Conservation (phyloP, 2,113 vertebrate species). For the Isurus oxyrinchus region DNA sequence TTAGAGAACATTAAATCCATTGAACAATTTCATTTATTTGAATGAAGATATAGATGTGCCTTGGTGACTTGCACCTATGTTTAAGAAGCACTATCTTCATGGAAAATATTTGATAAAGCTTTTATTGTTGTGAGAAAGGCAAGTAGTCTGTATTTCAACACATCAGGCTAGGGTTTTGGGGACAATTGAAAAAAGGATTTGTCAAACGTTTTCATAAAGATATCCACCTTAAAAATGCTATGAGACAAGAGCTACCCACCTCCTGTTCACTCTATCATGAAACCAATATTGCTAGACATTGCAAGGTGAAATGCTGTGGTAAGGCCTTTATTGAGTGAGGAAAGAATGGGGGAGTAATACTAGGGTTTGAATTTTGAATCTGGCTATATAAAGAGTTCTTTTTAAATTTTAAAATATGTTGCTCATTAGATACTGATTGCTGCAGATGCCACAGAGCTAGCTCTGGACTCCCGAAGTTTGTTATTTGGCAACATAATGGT, state of each 20-base stretch:
- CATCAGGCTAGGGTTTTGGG: background rate
- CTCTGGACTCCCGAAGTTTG: conserved; percentile 42
- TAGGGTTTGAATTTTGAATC: background rate
- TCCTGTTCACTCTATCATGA: background rate
- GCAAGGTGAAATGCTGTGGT: background rate
- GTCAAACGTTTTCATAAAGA: background rate
- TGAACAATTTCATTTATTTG: background rate
- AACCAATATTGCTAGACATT: background rate
- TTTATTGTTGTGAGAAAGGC: background rate
- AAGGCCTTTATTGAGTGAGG: background rate
- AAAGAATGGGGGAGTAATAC: background rate
- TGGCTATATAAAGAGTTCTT: background rate
- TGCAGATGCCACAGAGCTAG: conserved; percentile 46
- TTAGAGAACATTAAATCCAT: background rate
- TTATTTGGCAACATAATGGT: conserved; percentile 57
- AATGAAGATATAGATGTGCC: background rate
- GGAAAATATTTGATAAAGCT: conserved; percentile 9
- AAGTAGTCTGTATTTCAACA: background rate
- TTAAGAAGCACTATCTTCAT: background rate
- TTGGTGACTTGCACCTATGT: background rate
- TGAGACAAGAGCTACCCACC: background rate
- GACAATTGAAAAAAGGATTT: background rate
- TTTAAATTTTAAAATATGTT: background rate
- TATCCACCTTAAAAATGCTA: background rate
- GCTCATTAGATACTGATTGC: conserved; percentile 39